Base-by-base conservation (phyloP, 2,797 vertebrate species). In the Gymnothorax javanicus region DNA sequence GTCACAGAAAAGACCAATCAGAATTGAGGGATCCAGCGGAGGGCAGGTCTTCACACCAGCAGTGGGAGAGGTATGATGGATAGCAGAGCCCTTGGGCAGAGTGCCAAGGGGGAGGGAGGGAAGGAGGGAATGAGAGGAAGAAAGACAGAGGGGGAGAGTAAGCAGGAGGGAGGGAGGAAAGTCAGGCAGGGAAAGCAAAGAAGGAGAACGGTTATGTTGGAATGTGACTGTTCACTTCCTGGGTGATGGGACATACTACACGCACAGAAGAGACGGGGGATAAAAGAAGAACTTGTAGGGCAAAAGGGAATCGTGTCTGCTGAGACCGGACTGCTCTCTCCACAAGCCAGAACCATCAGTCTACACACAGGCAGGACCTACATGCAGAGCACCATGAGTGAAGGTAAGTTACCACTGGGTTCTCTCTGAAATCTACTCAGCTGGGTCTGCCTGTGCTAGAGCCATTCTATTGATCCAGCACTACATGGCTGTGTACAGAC, bases 201-300 rank as follows among this genome's bases (percentile, higher is more conserved):
- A 89, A 89, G 90, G 90, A 89, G 82, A 87, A 90, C 89, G 91
- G 91, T 92, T 92, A 92, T 93, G 89, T 88, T 93, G 93, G 94
- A 95, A 94, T 94, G 93, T 94, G 92, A 91, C 91, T 91, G 92
- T 86, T 92, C 90, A 90, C 89, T 91, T 91, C 87, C 90, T 90
- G 92, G 91, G 92, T 93, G 92, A 94, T 92, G 92, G 92, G 93
- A 93, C 86, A 83, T 89, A 92, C 88, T 89, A 89, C 93, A 92
- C 88, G 89, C 89, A 87, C 86, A 89, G 87, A 87, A 89, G 89
- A 91, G 88, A 86, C 86, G 90, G 75, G 60, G 86, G 62, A 12
- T 54, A 56, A 88, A 23, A 90, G 86, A 83, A 87, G 60, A 84
- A 54, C 54, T 33, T n/a, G 62, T 43, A 59, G 86, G 9, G 83